Conservation (phyloP, 2,888 invertebrate genomes). For the Schizaphis graminum region DNA sequence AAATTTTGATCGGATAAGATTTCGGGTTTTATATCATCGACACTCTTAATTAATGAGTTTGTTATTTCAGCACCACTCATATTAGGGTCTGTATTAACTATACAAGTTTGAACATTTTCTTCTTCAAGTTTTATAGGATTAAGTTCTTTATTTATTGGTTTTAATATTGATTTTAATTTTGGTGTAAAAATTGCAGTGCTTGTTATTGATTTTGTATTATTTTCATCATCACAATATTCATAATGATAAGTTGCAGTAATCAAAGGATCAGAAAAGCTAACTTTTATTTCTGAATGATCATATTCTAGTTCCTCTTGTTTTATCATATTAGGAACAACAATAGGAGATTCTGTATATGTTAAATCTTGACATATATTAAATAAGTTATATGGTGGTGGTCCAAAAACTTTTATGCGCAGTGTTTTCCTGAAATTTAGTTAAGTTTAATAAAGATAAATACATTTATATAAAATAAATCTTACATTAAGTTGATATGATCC, state of each 20-base stretch:
- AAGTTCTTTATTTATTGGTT: neutral
- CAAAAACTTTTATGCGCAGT: neutral
- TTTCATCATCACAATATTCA: neutral
- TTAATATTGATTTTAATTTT: neutral
- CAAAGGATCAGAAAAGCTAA: neutral
- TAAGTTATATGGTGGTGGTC: neutral
- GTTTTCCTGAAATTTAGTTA: constrained; percentile 19
- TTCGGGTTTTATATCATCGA: neutral
- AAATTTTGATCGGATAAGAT: neutral
- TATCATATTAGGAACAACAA: neutral
- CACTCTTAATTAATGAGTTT: neutral
- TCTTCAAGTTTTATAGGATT: neutral
- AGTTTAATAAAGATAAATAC: neutral
- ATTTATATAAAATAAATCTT: neutral
- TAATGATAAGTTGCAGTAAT: neutral
- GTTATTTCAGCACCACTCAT: neutral
- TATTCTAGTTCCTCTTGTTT: neutral
- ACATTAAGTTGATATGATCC: constrained; percentile 2
- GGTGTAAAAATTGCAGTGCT: neutral
- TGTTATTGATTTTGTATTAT: neutral
- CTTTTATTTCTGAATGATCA: neutral
- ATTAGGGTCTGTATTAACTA: neutral
- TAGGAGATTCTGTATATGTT: neutral
- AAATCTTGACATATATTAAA: neutral
- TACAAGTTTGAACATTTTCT: neutral